Conservation (phyloP, 2,113 vertebrate species). For the Myrmecophaga tridactyla region DNA sequence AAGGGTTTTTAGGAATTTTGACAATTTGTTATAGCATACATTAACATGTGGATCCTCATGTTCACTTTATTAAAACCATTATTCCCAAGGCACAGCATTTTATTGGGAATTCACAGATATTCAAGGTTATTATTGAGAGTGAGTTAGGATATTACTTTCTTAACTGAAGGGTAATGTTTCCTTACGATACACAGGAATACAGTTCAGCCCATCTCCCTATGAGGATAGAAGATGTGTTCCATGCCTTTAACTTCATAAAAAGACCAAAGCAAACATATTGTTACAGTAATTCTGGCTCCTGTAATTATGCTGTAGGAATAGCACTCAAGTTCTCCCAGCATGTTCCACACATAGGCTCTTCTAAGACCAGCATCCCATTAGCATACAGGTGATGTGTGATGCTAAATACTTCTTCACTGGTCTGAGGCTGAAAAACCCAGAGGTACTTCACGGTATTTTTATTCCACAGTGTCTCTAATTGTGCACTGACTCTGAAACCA, state of each 20-base stretch:
- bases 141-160: background rate
- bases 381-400: background rate
- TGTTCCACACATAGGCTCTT: background rate
- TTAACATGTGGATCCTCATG: background rate
- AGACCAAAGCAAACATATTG: background rate
- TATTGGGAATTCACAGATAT: background rate
- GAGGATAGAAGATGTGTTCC: background rate
- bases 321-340: fast-evolving
- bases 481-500: background rate
- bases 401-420: background rate
- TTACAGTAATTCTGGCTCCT: background rate
- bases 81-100: fast-evolving
- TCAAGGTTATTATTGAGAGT: background rate
- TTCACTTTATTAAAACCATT: background rate
- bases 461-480: fast-evolving
- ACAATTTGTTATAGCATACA: background rate
- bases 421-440: background rate
- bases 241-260: background rate
- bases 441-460: background rate
- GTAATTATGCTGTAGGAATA: background rate
- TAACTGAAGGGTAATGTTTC: background rate
- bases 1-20: background rate
- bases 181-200: background rate
- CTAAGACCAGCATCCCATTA: background rate
- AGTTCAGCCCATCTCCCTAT: background rate